Evolutionary conservation across 1,140 invertebrate species (phyloP), one percentile per base, ranked within the genome.

Genomic region (Orius laevigatus): DNA sequence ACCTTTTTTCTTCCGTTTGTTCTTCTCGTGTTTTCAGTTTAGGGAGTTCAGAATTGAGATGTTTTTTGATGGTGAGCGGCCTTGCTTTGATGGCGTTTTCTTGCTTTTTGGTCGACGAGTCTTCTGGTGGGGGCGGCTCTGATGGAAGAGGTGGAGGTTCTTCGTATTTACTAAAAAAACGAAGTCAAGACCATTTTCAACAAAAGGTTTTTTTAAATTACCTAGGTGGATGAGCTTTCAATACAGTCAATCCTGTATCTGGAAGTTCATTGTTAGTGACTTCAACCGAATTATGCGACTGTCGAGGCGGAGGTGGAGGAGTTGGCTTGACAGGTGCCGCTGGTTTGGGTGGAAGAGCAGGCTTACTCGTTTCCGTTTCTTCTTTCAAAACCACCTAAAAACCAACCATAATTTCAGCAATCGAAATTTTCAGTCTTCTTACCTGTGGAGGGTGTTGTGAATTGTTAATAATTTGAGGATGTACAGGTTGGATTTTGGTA

Each of bases 401-500:
- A 19, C 10, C 19, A 41, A 16, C 5, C 6, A 12, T 3, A 49
- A 45, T 20, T 44, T 44, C 9, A 33, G 12, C 32, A 5, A 9
- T 35, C 5, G 18, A 31, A 16, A 12, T 45, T 31, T 25, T n/a
- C n/a, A n/a, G n/a, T n/a, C n/a, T n/a, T 11, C 11, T 25, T 45
- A 57, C 55, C 52, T 58, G 56, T 25, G 55, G 52, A 34, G 56
- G 52, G 48, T 57, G 55, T 32, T 53, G 50, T 18, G 58, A 53
- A 2, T 57, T 55, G 42, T 66, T 69, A 53, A 81, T 68, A 5
- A 76, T 81, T 60, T 83, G 80, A 25, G 81, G 81, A 67, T 81
- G 79, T 48, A 83, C 78, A 33, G 80, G 81, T 66, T 81, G 77
- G 48, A 84, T 79, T 63, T 82, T 81, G 49, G 79, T 84, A 42